A percentile compares a stretch with the other conserved stretches of the same genome.
Evolutionary conservation across 2,797 vertebrate species (phyloP).

Genomic region (Perodicticus potto): DNA sequence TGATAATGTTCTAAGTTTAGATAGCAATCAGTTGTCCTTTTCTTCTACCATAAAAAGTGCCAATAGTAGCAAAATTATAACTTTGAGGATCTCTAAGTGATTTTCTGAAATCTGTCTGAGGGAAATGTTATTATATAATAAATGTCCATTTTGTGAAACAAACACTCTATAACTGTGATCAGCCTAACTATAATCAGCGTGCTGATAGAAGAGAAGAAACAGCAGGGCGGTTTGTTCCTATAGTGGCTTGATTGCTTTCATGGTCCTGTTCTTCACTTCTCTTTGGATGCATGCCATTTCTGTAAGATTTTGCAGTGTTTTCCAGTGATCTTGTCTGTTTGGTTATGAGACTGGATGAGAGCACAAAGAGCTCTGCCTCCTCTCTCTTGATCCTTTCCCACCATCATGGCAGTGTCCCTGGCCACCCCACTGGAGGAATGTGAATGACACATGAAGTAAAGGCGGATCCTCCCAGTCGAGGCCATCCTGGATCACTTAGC

Average conservation of each 20-base stretch:
- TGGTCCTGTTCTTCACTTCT: background rate
- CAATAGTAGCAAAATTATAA: background rate
- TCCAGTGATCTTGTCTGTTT: background rate
- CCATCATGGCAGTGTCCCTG: background rate
- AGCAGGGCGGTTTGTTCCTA: background rate
- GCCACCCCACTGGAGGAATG: background rate
- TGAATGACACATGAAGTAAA: background rate
- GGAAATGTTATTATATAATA: background rate
- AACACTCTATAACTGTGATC: background rate
- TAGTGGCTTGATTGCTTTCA: background rate
- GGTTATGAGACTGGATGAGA: background rate
- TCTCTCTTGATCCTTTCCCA: background rate
- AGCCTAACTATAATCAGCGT: background rate
- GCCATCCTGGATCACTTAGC: background rate
- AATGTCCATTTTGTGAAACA: background rate
- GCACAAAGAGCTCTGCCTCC: background rate
- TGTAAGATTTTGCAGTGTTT: background rate
- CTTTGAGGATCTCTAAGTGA: background rate
- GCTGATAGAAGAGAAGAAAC: background rate
- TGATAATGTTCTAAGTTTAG: conserved; percentile 27
- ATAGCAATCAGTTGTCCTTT: background rate
- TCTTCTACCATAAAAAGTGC: background rate
- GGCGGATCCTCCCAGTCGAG: background rate
- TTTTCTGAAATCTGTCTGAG: background rate
- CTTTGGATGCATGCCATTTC: background rate